phyloP scores from a whole-genome alignment of 2,888 invertebrate species.

The Plagodis dolabraria region DNA sequence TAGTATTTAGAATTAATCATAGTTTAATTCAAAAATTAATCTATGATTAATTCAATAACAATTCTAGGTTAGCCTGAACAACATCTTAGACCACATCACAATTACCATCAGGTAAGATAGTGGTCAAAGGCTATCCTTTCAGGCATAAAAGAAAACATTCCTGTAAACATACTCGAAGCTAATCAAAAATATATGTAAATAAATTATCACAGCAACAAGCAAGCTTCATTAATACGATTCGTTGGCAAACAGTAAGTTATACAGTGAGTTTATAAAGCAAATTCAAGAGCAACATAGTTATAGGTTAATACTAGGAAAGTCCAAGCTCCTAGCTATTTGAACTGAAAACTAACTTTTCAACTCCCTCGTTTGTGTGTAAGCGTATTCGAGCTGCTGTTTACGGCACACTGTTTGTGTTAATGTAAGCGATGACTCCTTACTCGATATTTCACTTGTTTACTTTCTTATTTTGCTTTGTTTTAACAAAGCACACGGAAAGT shows the following conservation, averaged over 20 bases:
- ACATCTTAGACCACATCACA: no score
- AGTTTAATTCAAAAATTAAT: no score
- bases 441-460: slow-evolving; percentile 65
- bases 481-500: slow-evolving; percentile 60
- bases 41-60: no score
- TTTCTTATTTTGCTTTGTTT: slow-evolving; percentile 60
- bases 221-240: neutral
- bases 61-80: neutral
- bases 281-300: slow-evolving; percentile 26
- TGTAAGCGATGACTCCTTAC: slow-evolving; percentile 69
- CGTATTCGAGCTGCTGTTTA: slow-evolving; percentile 61
- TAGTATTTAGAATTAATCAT: no score
- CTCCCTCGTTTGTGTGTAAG: slow-evolving; percentile 55
- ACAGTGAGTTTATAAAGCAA: slow-evolving; percentile 45
- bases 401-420: slow-evolving; percentile 62
- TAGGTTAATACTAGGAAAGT: slow-evolving; percentile 29
- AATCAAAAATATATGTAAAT: slow-evolving; percentile 6
- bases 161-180: no score
- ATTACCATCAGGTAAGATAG: no score
- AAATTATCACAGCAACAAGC: neutral
- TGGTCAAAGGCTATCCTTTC: no score
- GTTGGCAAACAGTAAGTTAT: slow-evolving; percentile 1
- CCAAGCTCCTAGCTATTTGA: slow-evolving; percentile 47
- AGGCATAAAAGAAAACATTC: no score
- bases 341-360: slow-evolving; percentile 64